Evolutionary conservation across 2,113 vertebrate species (phyloP), one percentile per base, ranked within the genome.

Genomic region (Burhinus oedicnemus): DNA sequence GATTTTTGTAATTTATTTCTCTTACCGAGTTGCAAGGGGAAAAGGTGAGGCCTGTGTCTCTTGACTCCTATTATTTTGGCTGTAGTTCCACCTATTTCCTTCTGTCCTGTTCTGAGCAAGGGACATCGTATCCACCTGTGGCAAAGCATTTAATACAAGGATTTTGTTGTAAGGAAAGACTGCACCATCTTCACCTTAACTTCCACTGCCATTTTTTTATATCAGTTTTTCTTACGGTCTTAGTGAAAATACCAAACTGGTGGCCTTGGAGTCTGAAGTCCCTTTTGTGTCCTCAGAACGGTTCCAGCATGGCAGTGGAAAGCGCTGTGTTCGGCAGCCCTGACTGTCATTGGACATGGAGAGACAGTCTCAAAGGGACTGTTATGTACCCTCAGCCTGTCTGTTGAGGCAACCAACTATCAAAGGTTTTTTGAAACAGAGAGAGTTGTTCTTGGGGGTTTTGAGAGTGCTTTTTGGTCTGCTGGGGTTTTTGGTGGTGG

Each of bases 31-130:
- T 96, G 58, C 77, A 94, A 4, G 74, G 82, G 65, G 79, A 62
- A 89, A 96, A 75, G 83, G 64, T 54, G 49, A 51, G 49, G 49
- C 49, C 49, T 51, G 0, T 47, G n/a, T 94, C 54, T 94, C 51
- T 71, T 68, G 89, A 91, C 49, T 90, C 52, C 49, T 72, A 18
- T 80, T 95, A 70, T 88, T 96, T 91, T 95, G 82, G 79, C 93
- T 89, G 55, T 61, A 61, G 68, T 89, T 61, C 85, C 54, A 83
- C 61, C 45, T 77, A 45, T 29, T 91, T 83, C 49, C 85, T 77
- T 93, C 29, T 51, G 78, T 60, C 49, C 20, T 71, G 34, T 91
- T 85, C 77, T 36, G 20, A 72, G 87, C 69, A 89, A 85, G 65
- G 65, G 75, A 88, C 71, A 54, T 26, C 79, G 58, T 49, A 66